Percentiles rank a stretch among this genome's conserved stretches.
phyloP scores from a whole-genome alignment of 1,140 invertebrate species.

The Dreissena rostriformis region DNA sequence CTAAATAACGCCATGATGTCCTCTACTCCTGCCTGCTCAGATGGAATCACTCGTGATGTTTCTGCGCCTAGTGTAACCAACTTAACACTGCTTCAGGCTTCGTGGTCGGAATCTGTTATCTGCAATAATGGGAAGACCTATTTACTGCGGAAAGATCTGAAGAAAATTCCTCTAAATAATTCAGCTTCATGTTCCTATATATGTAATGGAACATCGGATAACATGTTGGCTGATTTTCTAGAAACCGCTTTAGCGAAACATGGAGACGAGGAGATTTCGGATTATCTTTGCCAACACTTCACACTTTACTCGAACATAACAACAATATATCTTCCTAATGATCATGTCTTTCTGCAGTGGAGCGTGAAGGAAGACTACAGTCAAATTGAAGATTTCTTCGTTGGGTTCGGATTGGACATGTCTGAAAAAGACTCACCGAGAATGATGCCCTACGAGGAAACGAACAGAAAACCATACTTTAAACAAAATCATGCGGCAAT shows the following conservation, averaged over 20 bases:
- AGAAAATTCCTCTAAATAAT: constrained; percentile 10
- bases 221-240: neutral
- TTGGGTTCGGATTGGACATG: constrained; percentile 42
- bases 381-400: constrained; percentile 54
- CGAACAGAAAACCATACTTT: constrained; percentile 24
- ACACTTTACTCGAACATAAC: neutral
- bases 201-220: neutral
- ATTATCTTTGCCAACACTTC: constrained; percentile 2
- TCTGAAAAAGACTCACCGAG: constrained; percentile 11
- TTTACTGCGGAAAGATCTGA: constrained; percentile 56
- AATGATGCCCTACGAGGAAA: constrained; percentile 29
- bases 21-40: constrained; percentile 58
- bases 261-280: constrained; percentile 2
- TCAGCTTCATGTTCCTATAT: neutral
- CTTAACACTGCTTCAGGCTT: constrained; percentile 35
- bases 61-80: constrained; percentile 39
- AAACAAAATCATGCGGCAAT: constrained; percentile 45
- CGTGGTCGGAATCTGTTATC: constrained; percentile 23
- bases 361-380: constrained; percentile 41
- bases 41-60: constrained; percentile 58
- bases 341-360: constrained; percentile 51
- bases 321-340: constrained; percentile 52
- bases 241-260: neutral
- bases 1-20: constrained; percentile 62
- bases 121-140: constrained; percentile 52